Percentiles rank a stretch among this genome's conserved stretches.
Evolutionary conservation across 2,797 vertebrate genomes (phyloP).

Genomic region (Sebastes cheni): DNA sequence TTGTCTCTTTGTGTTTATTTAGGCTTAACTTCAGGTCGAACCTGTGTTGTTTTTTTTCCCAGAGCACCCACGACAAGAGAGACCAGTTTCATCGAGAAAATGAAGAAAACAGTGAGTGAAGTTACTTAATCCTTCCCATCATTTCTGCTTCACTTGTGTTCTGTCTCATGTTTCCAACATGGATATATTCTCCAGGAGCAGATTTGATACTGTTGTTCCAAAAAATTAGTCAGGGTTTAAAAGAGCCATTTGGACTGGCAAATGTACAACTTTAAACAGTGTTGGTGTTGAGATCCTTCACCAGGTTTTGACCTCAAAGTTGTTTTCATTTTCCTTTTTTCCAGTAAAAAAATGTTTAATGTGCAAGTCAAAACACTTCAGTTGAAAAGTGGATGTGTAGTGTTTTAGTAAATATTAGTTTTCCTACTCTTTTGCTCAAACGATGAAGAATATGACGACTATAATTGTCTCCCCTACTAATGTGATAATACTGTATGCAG

Average conservation of each 20-base stretch:
- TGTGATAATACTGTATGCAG: background rate
- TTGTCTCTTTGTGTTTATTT: background rate
- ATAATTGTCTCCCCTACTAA: background rate
- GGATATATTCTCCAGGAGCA: background rate
- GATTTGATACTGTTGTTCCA: background rate
- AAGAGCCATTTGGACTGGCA: background rate
- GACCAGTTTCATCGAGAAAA: conserved; percentile 97
- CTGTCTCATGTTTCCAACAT: background rate
- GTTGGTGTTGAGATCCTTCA: background rate
- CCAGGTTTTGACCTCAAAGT: background rate
- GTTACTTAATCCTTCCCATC: background rate
- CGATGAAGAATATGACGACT: background rate
- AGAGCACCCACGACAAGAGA: conserved; percentile 86
- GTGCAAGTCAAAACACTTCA: background rate
- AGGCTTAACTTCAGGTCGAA: background rate
- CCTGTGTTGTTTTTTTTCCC: conserved; percentile 37
- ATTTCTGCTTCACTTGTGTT: background rate
- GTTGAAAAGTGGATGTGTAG: background rate
- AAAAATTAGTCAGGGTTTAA: background rate
- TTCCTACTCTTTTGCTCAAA: background rate
- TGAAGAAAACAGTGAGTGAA: conserved; percentile 97
- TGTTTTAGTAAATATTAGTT: background rate
- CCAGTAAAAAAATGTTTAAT: background rate
- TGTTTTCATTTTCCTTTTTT: background rate
- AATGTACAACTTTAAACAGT: background rate